Base-by-base conservation (phyloP, 35 echinoderm and acorn worm species). In the Hemicentrotus pulcherrimus region DNA sequence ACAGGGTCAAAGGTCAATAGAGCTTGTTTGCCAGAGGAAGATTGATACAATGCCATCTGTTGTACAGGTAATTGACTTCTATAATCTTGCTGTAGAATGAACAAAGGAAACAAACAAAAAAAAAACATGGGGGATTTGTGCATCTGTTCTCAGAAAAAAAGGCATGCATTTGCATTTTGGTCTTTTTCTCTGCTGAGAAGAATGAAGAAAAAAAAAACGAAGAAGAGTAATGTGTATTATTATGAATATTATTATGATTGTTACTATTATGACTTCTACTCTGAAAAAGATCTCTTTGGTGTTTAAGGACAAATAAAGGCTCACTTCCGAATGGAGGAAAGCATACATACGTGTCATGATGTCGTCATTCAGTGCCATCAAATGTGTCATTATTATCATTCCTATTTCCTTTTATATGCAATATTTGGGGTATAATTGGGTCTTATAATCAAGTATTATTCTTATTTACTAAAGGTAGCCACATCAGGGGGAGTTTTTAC, bases 301-400 rank as follows among this genome's bases (percentile, higher is more conserved):
- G 91, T 93, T 93, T 46, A 93, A 93, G 91, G 91, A 93, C 91
- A 93, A 91, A 93, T 93, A 93, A 93, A 93, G 88, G 91, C 91
- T 93, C 91, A 93, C 91, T 93, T 93, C 91, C 91, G 9, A 19
- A 50, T 58, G 45, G 91, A 93, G 30, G 91, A 47, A 93, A 58
- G 46, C 32, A 90, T 90, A 47, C 30, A 45, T 78, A 5, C 28
- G 22, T 24, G 65, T 78, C 65, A 22, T 7, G 24, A n/a, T 78
- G 65, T 78, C 18, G 28, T 78, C 3, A 22, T 78, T 78, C 65
- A 28, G 4, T 78, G 65, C 19, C 52, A 11, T 41, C 35, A 0
- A 41, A 41, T 41, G 0, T 41, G 3, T 41, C 35, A 41, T 41
- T 41, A 41, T 41, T 41, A 41, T 41, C 0, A 41, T 41, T 41